Percentiles rank a stretch among this genome's conserved stretches.
These are phyloP conservation scores for Coreius guichenoti DNA, from an alignment of 2,797 vertebrate species.

Conservation along the genomic window DNA sequence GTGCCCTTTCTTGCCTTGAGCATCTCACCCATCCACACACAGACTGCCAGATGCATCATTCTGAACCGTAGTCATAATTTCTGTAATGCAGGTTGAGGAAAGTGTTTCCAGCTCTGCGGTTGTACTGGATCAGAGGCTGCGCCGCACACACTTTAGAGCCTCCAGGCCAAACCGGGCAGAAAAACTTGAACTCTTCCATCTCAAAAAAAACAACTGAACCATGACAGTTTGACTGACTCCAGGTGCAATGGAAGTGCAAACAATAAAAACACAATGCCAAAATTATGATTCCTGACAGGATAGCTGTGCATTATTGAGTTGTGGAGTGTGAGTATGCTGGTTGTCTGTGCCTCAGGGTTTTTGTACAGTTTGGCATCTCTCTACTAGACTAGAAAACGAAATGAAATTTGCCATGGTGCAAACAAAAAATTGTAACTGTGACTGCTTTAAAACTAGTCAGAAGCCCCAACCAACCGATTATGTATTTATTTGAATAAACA, in stretches of 20 bases:
- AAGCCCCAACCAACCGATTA: background rate
- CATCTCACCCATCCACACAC: background rate
- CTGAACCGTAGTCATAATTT: background rate
- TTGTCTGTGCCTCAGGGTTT: background rate
- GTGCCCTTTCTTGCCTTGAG: background rate
- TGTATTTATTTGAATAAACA: too few relatives aligned
- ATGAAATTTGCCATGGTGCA: background rate
- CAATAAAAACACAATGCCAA: slow-evolving; percentile 8
- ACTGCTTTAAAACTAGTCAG: background rate
- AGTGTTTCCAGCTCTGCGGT: background rate
- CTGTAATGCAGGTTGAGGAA: background rate
- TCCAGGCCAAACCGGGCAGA: background rate
- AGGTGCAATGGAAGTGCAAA: slow-evolving; percentile 19
- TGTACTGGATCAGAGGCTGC: background rate
- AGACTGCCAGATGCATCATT: background rate
- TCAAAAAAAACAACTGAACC: slow-evolving; percentile 15
- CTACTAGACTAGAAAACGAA: background rate
- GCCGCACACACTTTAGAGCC: background rate
- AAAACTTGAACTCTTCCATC: slow-evolving; percentile 4
- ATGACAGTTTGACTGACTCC: background rate
- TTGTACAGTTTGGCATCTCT: slow-evolving; percentile 4
- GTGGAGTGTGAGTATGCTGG: background rate
- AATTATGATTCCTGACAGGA: background rate
- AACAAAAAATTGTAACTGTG: background rate
- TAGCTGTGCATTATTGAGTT: background rate